phyloP scores from a whole-genome alignment of 2,113 vertebrate genomes.

The Nansenia antarctica region DNA sequence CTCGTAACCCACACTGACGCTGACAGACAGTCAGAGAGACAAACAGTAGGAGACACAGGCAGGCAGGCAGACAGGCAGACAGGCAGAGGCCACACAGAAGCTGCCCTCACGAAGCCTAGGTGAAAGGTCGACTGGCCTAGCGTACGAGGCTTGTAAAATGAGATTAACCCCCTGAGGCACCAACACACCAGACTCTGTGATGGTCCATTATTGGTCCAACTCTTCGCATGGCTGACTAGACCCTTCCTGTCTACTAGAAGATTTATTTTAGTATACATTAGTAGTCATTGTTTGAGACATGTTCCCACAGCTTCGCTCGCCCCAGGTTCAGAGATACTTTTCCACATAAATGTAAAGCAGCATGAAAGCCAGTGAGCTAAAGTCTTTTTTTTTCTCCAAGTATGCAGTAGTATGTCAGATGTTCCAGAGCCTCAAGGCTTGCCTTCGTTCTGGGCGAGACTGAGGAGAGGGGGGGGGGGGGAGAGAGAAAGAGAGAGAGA shows the following conservation, averaged over 20 bases:
- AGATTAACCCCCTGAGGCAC: background rate
- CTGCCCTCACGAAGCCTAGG: background rate
- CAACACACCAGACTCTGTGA: background rate
- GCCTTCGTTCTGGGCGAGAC: background rate
- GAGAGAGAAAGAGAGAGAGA: background rate
- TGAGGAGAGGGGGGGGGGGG: background rate
- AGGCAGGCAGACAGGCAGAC: background rate
- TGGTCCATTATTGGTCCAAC: too few species aligned
- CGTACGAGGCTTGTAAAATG: background rate
- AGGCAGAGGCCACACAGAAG: background rate
- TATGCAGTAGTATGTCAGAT: background rate
- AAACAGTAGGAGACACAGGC: background rate
- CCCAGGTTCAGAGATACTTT: too few species aligned
- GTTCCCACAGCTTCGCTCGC: too few species aligned
- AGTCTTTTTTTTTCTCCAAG: too few species aligned
- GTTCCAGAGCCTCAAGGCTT: background rate
- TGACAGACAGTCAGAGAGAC: background rate
- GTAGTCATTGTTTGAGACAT: too few species aligned
- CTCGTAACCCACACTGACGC: background rate
- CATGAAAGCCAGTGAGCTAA: too few species aligned
- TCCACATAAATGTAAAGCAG: too few species aligned
- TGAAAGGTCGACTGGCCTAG: background rate
- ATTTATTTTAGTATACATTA: too few species aligned
- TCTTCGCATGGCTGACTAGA: too few species aligned
- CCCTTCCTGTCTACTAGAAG: too few species aligned